Base-by-base conservation (phyloP, 1,140 invertebrate species). In the Drosophila ambigua region DNA sequence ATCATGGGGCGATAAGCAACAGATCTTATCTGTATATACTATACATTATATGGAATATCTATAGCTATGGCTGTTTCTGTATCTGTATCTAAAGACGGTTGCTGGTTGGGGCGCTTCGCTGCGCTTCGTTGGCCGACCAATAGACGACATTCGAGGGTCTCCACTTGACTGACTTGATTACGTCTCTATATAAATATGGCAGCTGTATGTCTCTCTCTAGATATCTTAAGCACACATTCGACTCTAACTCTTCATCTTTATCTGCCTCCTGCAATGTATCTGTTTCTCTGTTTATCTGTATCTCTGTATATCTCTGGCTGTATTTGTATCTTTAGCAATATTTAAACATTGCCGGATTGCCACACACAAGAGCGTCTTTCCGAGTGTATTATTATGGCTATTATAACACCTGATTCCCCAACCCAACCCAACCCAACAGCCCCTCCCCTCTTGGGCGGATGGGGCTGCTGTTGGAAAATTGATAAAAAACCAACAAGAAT, bases 171-270 rank as follows among this genome's bases (percentile, higher is more conserved):
- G 80, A 87, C 82, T 78, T 87, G 82, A 79, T 87, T 87, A 87
- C 78, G 83, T 88, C 71, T 87, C 82, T 82, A 81, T 72, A 88
- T 79, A 87, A 88, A 87, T 87, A 87, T 87, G 82, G 82, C 82
- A 87, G 82, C 83, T 76, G 79, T 87, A 71, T 75, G 58, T 75
- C 44, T 43, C 45, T 35, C 31, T 35, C 59, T 69, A 41, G 76
- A 79, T 84, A 84, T 83, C 80, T 83, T 83, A 52, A 50, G 67
- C 60, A 82, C 44, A 82, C 66, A 82, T 79, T 87, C 63, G 77
- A 66, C 77, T 71, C 58, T 20, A 55, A 59, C 50, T 68, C 24
- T 53, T 52, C 57, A 71, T 50, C 53, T 72, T 63, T 78, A 67
- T 53, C 28, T 65, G 51, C 26, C 35, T 39, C 11, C 35, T 39